Conservation (phyloP, 2,797 vertebrate species). For the Onychomys torridus region DNA sequence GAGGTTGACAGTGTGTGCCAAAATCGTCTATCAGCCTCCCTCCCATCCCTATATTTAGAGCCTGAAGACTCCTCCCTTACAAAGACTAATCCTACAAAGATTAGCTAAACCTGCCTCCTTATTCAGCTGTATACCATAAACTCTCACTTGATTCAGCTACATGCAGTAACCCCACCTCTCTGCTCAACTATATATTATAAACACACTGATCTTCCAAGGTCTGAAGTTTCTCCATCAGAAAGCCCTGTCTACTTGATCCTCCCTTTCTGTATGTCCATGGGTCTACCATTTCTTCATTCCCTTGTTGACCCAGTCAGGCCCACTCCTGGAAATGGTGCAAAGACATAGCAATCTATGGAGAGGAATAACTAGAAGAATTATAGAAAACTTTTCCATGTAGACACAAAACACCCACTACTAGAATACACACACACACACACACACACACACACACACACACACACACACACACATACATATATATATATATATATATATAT, state of each 20-base stretch:
- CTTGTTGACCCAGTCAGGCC: neutral
- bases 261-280: neutral
- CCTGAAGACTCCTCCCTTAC: neutral
- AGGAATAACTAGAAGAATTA: neutral
- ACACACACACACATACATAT: too few species aligned
- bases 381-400: conserved; percentile 3
- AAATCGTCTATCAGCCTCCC: neutral
- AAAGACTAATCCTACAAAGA: neutral
- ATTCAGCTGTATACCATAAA: neutral
- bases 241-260: neutral
- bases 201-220: neutral
- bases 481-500: too few species aligned
- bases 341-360: neutral
- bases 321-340: neutral
- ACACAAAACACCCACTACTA: neutral
- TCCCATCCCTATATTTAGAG: neutral
- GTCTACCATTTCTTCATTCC: neutral
- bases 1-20: neutral
- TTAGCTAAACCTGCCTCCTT: neutral
- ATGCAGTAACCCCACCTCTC: neutral
- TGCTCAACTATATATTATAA: neutral
- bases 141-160: neutral
- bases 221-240: neutral
- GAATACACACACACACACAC: too few species aligned
- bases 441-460: too few species aligned